Evolutionary conservation across 1,140 invertebrate genomes (phyloP), one percentile per base, ranked within the genome.

Genomic region (Rhizoglyphus robini): DNA sequence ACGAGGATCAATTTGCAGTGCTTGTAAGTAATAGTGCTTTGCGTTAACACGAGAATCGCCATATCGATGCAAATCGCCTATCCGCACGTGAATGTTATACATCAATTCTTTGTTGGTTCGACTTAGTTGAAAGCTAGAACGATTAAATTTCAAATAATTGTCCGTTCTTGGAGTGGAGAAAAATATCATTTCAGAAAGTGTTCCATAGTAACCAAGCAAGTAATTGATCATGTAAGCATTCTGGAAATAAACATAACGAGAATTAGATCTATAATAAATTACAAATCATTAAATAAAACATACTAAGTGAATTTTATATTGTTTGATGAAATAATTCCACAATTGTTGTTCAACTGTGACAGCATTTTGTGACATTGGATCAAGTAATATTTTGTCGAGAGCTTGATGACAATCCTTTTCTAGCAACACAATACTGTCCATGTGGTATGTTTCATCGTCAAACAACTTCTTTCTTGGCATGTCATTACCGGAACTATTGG

Each of bases 61-160:
- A 29, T 68, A 68, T n/a, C 68, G 34, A 63, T 65, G 64, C 18
- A 69, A 30, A 57, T 69, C 68, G 31, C 68, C 68, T 11, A 69
- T 31, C 18, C 66, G 47, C 5, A 69, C 68, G 13, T 57, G 46
- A 29, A 69, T 41, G 48, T 67, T 63, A 49, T 69, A 69, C n/a
- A 68, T 23, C 1, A 69, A 36, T n/a, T 23, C 2, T 36, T 47
- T 13, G 27, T 65, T 48, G 4, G 59, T 41, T 32, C 5, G n/a
- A 8, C 31, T 31, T 4, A 38, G 8, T 46, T 41, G 20, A 29
- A 25, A 38, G 34, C 65, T 23, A 27, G 18, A 36, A 5, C 29
- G 30, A 30, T 13, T 20, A 38, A 67, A 48, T 18, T 65, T 4
- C 15, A 31, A 11, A 58, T 51, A 64, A 15, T n/a, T 23, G 29